Conservation (phyloP, 1,140 invertebrate species). For the Heliconius congener region DNA sequence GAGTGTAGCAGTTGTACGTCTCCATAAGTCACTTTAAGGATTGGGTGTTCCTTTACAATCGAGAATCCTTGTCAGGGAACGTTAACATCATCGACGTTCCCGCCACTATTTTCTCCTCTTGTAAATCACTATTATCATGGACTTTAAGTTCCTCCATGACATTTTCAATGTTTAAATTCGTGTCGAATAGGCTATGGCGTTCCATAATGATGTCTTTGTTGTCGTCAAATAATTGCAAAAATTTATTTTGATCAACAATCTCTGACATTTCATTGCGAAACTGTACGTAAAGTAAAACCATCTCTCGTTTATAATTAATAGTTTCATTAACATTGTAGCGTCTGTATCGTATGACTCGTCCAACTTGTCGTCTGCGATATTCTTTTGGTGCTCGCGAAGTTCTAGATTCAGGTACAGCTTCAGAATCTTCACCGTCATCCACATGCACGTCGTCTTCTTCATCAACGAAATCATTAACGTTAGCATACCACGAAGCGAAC, state of each 20-base stretch:
- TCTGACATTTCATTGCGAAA: slow-evolving; percentile 59
- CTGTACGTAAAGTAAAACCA: slow-evolving; percentile 55
- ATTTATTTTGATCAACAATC: slow-evolving; percentile 58
- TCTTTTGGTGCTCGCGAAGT: slow-evolving; percentile 40
- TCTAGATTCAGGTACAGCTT: slow-evolving; percentile 34
- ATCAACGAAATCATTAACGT: slow-evolving; percentile 48
- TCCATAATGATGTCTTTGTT: slow-evolving; percentile 58
- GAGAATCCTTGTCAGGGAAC: neutral
- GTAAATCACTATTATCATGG: neutral
- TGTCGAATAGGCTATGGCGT: slow-evolving; percentile 48
- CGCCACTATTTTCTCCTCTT: neutral
- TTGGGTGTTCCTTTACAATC: neutral
- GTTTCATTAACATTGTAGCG: slow-evolving; percentile 55
- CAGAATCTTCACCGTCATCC: slow-evolving; percentile 49
- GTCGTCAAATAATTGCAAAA: slow-evolving; percentile 54
- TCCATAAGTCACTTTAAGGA: neutral
- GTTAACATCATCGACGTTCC: neutral
- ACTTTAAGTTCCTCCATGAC: slow-evolving; percentile 45
- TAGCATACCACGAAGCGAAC: slow-evolving; percentile 60
- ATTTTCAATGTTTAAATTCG: slow-evolving; percentile 53
- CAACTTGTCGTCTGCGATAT: slow-evolving; percentile 48
- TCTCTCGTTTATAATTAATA: slow-evolving; percentile 62
- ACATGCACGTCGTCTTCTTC: slow-evolving; percentile 52
- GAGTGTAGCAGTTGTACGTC: neutral
- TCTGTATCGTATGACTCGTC: slow-evolving; percentile 59